These are phyloP conservation scores for Cladopsammia gracilis DNA, from an alignment of 64 coral and sea anemone species.

Conservation along the genomic window DNA sequence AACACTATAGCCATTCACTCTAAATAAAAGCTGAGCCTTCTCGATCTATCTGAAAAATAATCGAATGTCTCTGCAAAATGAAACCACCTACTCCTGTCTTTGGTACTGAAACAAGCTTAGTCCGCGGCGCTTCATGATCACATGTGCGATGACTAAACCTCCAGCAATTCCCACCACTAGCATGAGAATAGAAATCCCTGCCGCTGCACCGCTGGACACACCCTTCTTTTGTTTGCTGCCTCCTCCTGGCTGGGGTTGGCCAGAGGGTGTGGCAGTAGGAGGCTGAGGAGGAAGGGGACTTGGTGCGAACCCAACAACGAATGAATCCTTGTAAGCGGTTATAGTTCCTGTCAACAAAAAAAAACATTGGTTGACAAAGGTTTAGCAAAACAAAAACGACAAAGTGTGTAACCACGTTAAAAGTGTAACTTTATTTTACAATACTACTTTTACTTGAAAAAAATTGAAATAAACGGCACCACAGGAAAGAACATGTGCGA, in stretches of 20 bases:
- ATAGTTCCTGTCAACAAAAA: constrained; percentile 1
- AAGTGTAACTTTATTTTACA: too few species aligned
- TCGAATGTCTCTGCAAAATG: too few species aligned
- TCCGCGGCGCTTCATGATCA: constrained; percentile 72
- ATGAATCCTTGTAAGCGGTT: constrained; percentile 14
- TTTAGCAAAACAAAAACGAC: neutral
- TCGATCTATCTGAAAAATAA: too few species aligned
- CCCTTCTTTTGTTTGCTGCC: neutral
- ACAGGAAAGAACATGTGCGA: too few species aligned
- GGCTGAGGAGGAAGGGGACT: neutral
- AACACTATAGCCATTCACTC: too few species aligned
- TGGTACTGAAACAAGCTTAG: constrained; percentile 65
- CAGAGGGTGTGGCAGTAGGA: neutral
- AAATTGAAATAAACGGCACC: too few species aligned
- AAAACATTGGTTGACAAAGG: neutral
- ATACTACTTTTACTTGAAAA: too few species aligned
- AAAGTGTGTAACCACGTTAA: too few species aligned
- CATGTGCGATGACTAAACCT: constrained; percentile 53
- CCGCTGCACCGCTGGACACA: constrained; percentile 46
- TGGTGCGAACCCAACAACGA: neutral
- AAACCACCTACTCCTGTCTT: constrained; percentile 30
- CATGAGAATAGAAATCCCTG: constrained; percentile 66
- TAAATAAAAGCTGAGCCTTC: too few species aligned
- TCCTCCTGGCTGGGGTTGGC: neutral
- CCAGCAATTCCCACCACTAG: constrained; percentile 40